Evolutionary conservation across 2,888 invertebrate species (phyloP).

Genomic region (Capitulum mitella): DNA sequence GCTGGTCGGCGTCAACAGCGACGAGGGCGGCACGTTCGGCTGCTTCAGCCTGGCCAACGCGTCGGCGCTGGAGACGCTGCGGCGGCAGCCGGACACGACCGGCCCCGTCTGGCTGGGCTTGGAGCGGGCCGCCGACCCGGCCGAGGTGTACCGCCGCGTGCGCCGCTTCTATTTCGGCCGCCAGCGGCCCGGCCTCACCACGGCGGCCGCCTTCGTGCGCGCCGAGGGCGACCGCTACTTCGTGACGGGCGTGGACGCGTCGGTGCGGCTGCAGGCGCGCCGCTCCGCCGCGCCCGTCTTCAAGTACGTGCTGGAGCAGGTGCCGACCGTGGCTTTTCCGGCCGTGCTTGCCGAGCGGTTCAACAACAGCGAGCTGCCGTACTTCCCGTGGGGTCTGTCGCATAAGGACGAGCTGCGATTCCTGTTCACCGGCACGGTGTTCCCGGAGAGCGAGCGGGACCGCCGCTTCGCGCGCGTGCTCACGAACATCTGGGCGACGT

Average conservation of each 20-base stretch:
- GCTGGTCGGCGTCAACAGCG: slow-evolving; percentile 11
- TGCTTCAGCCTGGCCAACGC: slow-evolving; percentile 7
- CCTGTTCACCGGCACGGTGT: slow-evolving; percentile 7
- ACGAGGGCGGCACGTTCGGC: slow-evolving; percentile 26
- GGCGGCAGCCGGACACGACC: not conserved
- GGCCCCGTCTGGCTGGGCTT: slow-evolving; percentile 24
- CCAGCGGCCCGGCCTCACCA: slow-evolving; percentile 4
- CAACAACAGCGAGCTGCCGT: slow-evolving; percentile 18
- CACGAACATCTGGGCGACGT: slow-evolving; percentile 19
- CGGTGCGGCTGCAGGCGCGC: slow-evolving; percentile 16
- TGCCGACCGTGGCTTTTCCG: not conserved
- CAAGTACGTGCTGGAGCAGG: slow-evolving; percentile 25
- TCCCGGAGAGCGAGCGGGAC: not conserved
- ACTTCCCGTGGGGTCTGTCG: not conserved
- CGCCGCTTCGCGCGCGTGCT: not conserved
- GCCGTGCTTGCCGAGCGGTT: not conserved
- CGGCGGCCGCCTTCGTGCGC: slow-evolving; percentile 1
- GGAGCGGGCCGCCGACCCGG: not conserved
- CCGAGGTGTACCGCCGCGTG: not conserved
- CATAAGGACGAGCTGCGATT: slow-evolving; percentile 26
- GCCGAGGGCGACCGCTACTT: slow-evolving; percentile 23
- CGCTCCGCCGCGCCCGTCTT: slow-evolving; percentile 14
- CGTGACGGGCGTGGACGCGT: slow-evolving; percentile 1
- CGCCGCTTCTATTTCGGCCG: not conserved
- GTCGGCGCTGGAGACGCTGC: slow-evolving; percentile 17